Base-by-base conservation (phyloP, 2,797 vertebrate genomes). In the Martes flavigula region DNA sequence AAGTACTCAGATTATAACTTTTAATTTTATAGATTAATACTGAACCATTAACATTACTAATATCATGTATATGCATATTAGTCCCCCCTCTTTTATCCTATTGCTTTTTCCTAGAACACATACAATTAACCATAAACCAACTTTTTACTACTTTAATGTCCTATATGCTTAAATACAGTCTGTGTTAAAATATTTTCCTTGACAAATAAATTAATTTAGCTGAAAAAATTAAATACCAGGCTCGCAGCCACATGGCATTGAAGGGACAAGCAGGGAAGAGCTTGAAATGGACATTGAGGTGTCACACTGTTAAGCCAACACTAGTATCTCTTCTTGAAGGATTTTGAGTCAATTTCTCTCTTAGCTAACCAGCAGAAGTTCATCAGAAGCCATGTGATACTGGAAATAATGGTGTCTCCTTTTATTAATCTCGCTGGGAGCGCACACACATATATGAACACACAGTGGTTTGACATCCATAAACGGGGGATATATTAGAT, bases 291-390 rank as follows among this genome's bases (percentile, higher is more conserved):
- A 75, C 51, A 6, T 89, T 51, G 3, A 56, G 56, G 62, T 11
- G 27, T 93, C 15, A 21, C 10, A 58, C 7, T 75, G 7, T 84
- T 73, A 40, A 72, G 68, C 23, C 25, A 83, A 12, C 54, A 66
- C 56, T 62, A 11, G 23, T 10, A 94, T 23, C 40, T 68, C 93
- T 87, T 86, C 77, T 89, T 73, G 38, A 78, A 93, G 73, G 60
- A 48, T 86, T 92, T 94, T 51, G 66, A 91, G 48, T 88, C 46
- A 43, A 9, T 90, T 25, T 32, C 78, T 96, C 87, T 15, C 58
- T 95, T 88, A 93, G 56, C 17, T 83, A 10, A 5, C 35, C 43
- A 88, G 43, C 46, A 89, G 82, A 91, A 66, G 56, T 93, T 72
- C 82, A 30, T n/a, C 25, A 66, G 90, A 96, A 94, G 27, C 23